Evolutionary conservation across 2,888 invertebrate genomes (phyloP).

Genomic region (Cryptus armator): DNA sequence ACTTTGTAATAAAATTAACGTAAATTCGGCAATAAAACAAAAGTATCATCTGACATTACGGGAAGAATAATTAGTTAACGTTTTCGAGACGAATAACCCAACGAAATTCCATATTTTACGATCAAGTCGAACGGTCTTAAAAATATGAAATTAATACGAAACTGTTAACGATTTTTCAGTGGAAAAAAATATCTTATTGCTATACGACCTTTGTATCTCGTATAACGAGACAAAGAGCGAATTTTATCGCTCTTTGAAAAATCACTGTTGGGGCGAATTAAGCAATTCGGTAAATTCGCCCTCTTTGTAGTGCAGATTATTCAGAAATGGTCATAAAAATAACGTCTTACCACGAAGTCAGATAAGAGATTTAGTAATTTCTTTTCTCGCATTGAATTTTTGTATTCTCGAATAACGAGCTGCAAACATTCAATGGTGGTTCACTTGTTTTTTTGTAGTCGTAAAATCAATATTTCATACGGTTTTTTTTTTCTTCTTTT

Average conservation of each 20-base stretch:
- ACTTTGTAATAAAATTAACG: slow-evolving; percentile 64
- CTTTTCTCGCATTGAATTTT: no score
- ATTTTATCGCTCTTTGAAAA: slow-evolving; percentile 1
- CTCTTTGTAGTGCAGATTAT: neutral
- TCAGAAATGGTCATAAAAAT: neutral
- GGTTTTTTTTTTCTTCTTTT: no score
- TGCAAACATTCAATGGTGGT: neutral
- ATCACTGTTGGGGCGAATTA: neutral
- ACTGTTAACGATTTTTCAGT: slow-evolving; percentile 34
- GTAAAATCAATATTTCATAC: neutral
- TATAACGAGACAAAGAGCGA: neutral
- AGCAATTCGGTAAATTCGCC: neutral
- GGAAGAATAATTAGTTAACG: slow-evolving; percentile 36
- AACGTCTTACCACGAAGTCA: no score
- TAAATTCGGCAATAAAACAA: slow-evolving; percentile 60
- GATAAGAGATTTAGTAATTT: neutral
- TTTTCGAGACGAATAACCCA: neutral
- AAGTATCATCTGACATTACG: slow-evolving; percentile 41
- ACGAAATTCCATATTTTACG: slow-evolving; percentile 56
- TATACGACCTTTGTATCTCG: neutral
- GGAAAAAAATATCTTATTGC: slow-evolving; percentile 21
- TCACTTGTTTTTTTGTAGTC: neutral
- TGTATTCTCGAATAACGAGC: neutral
- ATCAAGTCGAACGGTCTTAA: slow-evolving; percentile 37
- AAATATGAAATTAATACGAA: slow-evolving; percentile 51